phyloP scores from a whole-genome alignment of 2,797 vertebrate genomes.

The Hyperoplus lanceolatus region DNA sequence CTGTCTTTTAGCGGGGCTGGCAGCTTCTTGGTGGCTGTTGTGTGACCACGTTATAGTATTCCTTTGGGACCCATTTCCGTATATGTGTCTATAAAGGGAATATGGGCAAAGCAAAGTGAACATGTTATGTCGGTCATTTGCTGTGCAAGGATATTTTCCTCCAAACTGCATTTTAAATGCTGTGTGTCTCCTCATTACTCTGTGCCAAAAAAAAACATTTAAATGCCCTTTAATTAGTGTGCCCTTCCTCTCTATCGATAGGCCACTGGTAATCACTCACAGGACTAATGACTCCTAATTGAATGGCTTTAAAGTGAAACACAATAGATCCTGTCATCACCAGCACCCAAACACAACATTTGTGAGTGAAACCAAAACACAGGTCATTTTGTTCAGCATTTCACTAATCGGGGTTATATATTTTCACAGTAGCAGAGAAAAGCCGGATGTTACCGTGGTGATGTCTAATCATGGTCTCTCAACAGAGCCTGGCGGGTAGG shows the following conservation, averaged over 20 bases:
- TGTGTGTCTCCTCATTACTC: slow-evolving; percentile 85
- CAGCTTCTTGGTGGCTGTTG: slow-evolving; percentile 75
- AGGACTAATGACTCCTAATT: slow-evolving; percentile 88
- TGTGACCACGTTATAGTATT: slow-evolving; percentile 83
- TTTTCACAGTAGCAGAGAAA: slow-evolving; percentile 65
- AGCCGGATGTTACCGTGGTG: slow-evolving; percentile 47
- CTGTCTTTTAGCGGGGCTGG: slow-evolving; percentile 71
- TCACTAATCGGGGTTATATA: slow-evolving; percentile 72
- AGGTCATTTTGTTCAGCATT: slow-evolving; percentile 66
- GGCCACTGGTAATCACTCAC: slow-evolving; percentile 86
- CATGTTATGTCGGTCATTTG: slow-evolving; percentile 87
- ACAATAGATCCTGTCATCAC: slow-evolving; percentile 79
- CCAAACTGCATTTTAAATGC: slow-evolving; percentile 88
- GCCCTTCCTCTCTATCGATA: slow-evolving; percentile 86
- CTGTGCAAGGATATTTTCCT: slow-evolving; percentile 84
- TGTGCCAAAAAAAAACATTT: slow-evolving; percentile 86
- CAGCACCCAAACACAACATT: slow-evolving; percentile 78
- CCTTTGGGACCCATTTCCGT: slow-evolving; percentile 85
- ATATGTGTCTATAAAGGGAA: slow-evolving; percentile 86
- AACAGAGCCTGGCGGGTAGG: slow-evolving; percentile 49
- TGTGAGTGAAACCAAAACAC: slow-evolving; percentile 68
- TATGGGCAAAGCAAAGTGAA: slow-evolving; percentile 84
- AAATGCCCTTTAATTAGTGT: slow-evolving; percentile 89
- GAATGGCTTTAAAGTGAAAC: slow-evolving; percentile 86
- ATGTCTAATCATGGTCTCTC: slow-evolving; percentile 76